Conservation (phyloP, 2,797 vertebrate genomes). For the Synaphobranchus kaupii region DNA sequence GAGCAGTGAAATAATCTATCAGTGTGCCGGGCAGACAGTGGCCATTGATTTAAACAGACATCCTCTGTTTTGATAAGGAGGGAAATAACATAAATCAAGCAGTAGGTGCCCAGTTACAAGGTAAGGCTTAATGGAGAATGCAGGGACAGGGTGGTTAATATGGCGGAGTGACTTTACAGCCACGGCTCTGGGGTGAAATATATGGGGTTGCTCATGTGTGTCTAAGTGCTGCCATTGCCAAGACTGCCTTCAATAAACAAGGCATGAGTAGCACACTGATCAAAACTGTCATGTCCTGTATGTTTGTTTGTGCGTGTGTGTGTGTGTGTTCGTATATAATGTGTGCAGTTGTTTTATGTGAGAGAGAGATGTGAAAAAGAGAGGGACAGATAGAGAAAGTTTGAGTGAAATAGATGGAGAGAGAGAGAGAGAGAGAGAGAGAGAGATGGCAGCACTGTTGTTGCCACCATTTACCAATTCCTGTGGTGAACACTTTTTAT, state of each 20-base stretch:
- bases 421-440: no score
- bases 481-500: not conserved
- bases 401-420: not conserved
- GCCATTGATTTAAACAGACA: not conserved
- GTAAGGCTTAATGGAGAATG: not conserved
- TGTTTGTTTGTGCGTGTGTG: not conserved
- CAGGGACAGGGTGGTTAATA: not conserved
- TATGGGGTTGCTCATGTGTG: not conserved
- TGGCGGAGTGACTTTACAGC: not conserved
- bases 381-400: not conserved
- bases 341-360: not conserved
- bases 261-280: not conserved
- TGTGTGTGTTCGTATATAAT: conserved; percentile 6
- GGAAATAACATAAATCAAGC: conserved; percentile 14
- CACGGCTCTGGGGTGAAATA: conserved; percentile 5
- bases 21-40: not conserved
- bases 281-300: conserved; percentile 3
- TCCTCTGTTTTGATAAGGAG: not conserved
- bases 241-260: conserved; percentile 24
- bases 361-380: not conserved
- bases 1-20: not conserved
- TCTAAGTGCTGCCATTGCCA: not conserved
- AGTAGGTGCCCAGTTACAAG: not conserved
- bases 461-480: not conserved
- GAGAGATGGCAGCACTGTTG: not conserved